Conservation (phyloP, 2,888 invertebrate species). For the Nomada ferruginata region DNA sequence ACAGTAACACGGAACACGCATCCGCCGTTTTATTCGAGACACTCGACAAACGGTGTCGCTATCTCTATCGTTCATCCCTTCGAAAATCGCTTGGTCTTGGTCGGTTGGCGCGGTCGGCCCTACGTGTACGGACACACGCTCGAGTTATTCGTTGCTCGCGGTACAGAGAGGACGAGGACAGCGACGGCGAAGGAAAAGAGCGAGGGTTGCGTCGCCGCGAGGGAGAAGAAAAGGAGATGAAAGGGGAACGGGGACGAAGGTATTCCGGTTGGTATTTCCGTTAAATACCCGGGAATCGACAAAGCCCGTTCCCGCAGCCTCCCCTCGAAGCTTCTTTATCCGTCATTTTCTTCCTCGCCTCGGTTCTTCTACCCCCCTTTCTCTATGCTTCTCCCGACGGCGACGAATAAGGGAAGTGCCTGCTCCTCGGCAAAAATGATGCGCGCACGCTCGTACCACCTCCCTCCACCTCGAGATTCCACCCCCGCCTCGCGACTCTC, state of each 20-base stretch:
- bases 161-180: constrained; percentile 37
- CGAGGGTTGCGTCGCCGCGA: constrained; percentile 5
- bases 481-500: constrained; percentile 51
- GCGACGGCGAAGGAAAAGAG: constrained; percentile 36
- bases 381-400: constrained; percentile 70
- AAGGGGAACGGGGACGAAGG: constrained; percentile 68
- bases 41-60: background rate
- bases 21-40: background rate
- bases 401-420: constrained; percentile 74
- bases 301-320: constrained; percentile 74
- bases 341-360: constrained; percentile 72
- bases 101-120: constrained; percentile 31
- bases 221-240: constrained; percentile 60
- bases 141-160: constrained; percentile 34
- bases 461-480: constrained; percentile 48
- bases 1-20: no score
- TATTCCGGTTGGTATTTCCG: constrained; percentile 78
- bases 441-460: constrained; percentile 73
- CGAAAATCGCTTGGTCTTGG: constrained; percentile 27
- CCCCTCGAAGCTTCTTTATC: constrained; percentile 70
- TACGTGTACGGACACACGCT: constrained; percentile 35
- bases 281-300: constrained; percentile 79
- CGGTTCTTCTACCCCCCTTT: constrained; percentile 66
- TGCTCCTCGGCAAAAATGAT: constrained; percentile 73
- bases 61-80: constrained; percentile 14